phyloP scores from a whole-genome alignment of 2,797 vertebrate species.

The Siniperca scherzeri region DNA sequence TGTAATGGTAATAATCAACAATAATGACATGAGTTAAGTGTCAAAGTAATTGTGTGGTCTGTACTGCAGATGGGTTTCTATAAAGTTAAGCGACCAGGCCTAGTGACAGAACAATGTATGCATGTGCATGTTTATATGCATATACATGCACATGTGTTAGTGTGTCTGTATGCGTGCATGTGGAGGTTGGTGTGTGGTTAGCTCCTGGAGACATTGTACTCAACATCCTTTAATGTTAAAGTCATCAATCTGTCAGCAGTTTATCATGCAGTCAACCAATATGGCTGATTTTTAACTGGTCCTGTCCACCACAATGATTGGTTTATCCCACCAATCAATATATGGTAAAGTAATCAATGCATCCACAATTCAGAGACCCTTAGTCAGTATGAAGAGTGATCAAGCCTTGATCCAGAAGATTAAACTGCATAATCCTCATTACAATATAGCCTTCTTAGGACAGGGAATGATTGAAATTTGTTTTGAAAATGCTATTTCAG shows the following conservation, averaged over 20 bases:
- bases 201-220: background rate
- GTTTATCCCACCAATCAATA: constrained; percentile 62
- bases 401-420: constrained; percentile 34
- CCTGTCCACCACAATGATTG: constrained; percentile 48
- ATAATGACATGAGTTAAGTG: constrained; percentile 61
- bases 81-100: constrained; percentile 10
- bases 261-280: constrained; percentile 38
- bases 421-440: constrained; percentile 29
- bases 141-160: background rate
- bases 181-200: background rate
- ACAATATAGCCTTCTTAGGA: constrained; percentile 12
- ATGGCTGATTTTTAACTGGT: constrained; percentile 36
- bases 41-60: constrained; percentile 54
- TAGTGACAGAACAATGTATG: background rate
- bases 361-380: constrained; percentile 46
- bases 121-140: constrained; percentile 18
- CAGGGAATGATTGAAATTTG: constrained; percentile 56
- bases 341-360: constrained; percentile 59
- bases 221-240: background rate
- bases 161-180: background rate
- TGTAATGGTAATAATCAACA: constrained; percentile 20
- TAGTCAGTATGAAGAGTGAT: constrained; percentile 22
- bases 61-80: constrained; percentile 27
- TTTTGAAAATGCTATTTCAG: constrained; percentile 73
- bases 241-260: constrained; percentile 47